Conservation (phyloP, 2,888 invertebrate genomes). For the Aproaerema taeniolella region DNA sequence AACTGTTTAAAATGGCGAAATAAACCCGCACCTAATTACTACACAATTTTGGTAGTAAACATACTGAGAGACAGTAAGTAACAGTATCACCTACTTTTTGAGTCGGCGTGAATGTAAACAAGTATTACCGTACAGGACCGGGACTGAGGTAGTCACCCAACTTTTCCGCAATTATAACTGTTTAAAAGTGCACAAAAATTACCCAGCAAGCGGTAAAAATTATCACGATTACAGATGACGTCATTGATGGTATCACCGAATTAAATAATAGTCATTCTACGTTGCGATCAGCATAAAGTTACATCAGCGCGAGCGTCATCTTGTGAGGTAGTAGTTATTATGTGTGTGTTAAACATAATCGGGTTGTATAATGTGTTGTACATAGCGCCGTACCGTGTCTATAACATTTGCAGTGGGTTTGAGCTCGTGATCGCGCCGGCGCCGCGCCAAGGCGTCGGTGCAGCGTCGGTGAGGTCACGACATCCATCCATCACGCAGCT, state of each 20-base stretch:
- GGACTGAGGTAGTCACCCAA: too few relatives aligned
- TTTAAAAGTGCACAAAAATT: too few relatives aligned
- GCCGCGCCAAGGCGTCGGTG: constrained; percentile 22
- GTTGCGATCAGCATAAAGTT: constrained; percentile 39
- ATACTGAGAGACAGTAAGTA: too few relatives aligned
- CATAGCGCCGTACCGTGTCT: not conserved
- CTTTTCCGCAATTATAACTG: too few relatives aligned
- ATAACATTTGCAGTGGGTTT: constrained; percentile 3
- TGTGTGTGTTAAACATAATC: constrained; percentile 35
- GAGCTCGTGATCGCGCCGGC: constrained; percentile 23
- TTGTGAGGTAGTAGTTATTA: constrained; percentile 31
- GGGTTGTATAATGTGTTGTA: constrained; percentile 23
- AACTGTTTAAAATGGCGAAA: too few relatives aligned
- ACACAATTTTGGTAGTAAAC: too few relatives aligned
- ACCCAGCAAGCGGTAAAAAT: too few relatives aligned
- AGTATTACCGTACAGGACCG: too few relatives aligned
- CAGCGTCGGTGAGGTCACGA: constrained; percentile 57
- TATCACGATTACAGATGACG: too few relatives aligned
- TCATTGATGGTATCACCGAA: constrained; percentile 19
- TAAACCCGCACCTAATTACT: too few relatives aligned
- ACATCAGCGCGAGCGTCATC: constrained; percentile 53
- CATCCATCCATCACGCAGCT: constrained; percentile 66
- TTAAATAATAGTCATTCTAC: constrained; percentile 35
- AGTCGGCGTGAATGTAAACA: too few relatives aligned
- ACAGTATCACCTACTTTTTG: too few relatives aligned